phyloP scores from a whole-genome alignment of 2,888 invertebrate genomes.

The Biston betularia region DNA sequence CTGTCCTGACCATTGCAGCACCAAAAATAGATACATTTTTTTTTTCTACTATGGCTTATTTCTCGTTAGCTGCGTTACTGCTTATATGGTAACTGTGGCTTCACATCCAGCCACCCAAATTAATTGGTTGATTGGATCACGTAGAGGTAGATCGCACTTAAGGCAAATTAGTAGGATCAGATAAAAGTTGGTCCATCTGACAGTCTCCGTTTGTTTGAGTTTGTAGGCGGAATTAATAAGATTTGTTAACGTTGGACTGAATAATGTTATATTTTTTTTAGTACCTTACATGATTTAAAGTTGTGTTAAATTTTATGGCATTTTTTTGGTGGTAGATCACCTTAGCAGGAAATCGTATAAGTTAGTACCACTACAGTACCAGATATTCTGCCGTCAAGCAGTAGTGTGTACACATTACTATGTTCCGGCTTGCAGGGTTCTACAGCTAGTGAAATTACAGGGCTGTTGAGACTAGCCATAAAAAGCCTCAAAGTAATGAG shows the following conservation, averaged over 20 bases:
- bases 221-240: conserved; percentile 13
- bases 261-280: not conserved
- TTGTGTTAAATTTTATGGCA: not conserved
- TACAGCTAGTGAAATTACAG: no score
- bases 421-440: no score
- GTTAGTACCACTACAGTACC: no score
- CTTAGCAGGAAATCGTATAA: no score
- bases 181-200: conserved; percentile 30
- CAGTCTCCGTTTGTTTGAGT: conserved; percentile 22
- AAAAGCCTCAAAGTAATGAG: no score
- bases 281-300: no score
- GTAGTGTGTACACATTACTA: no score
- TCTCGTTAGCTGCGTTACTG: conserved; percentile 13
- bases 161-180: conserved; percentile 37
- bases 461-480: no score
- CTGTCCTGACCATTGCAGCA: no score
- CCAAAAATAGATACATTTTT: not conserved
- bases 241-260: not conserved
- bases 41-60: not conserved
- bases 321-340: no score
- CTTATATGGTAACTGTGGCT: conserved; percentile 2
- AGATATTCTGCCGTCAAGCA: no score
- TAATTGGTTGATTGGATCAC: conserved; percentile 40
- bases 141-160: conserved; percentile 34
- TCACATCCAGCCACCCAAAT: conserved; percentile 24